Evolutionary conservation across 2,113 vertebrate genomes (phyloP), one percentile per base, ranked within the genome.

Genomic region (Alexandromys fortis): DNA sequence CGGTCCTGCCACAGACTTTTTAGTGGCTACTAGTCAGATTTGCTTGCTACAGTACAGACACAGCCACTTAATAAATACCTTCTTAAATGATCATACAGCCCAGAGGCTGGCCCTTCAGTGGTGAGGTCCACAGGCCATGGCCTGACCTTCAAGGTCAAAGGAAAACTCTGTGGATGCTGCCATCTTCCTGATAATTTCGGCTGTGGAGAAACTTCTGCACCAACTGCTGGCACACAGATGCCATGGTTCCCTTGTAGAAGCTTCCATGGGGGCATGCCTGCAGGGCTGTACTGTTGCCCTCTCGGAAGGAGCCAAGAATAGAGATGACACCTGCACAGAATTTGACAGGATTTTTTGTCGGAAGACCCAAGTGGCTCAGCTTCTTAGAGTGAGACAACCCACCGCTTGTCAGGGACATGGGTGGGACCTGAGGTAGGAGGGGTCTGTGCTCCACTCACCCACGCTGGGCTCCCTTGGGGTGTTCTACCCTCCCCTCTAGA

Each of bases 271-370:
- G 13, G 14, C 0, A 5, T 63, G 12, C 28, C 16, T 42, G 1
- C 12, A 47, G 67, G 76, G 72, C 26, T 7, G 33, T 16, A 61
- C 72, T 77, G 21, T 1, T 3, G 35, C 16, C 65, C 17, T n/a
- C 3, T 4, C 4, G 85, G 88, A 13, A 8, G 22, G 58, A 68
- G 58, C 22, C 58, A 85, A 83, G n/a, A 42, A 16, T 24, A 67
- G 17, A 65, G 19, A 58, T 1, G 1, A 21, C 2, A 33, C 6
- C 0, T 2, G 0, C 58, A 30, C 26, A 21, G 0, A 0, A 14
- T 21, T 4, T 33, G 49, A 65, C 3, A 72, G 35, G 12, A 1
- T 13, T 21, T 35, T 68, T 65, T 81, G 14, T 21, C 3, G 1
- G 88, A 45, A n/a, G 79, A 72, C 17, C 33, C 13, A 7, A 38